Evolutionary conservation across 1,140 invertebrate species (phyloP), one percentile per base, ranked within the genome.

Genomic region (Papilio glaucus): DNA sequence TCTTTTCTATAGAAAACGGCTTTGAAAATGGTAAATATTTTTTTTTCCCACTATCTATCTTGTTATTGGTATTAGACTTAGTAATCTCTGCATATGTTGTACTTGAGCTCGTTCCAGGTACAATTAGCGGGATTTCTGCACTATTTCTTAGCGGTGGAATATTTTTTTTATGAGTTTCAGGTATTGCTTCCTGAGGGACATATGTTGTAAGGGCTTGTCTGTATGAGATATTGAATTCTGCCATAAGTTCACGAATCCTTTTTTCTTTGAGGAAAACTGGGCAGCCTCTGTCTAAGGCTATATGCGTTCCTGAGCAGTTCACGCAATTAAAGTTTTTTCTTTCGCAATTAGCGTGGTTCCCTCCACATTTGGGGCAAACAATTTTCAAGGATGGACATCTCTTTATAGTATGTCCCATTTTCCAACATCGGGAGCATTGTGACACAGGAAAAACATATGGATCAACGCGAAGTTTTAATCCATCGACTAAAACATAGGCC

Each of bases 401-500:
- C 6, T 18, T 18, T 18, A 18, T 9, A 49, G 42, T 49, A 18
- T 49, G 42, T 4, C 42, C 42, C n/a, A 49, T 18, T 15, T 15
- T 15, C 42, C 42, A 42, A 42, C 41, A 42, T 2, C 13, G 41
- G 4, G 41, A 42, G 41, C 41, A 42, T 13, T 42, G 41, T 4
- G 41, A n/a, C n/a, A 42, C 41, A 42, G 41, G 41, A 5, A 42
- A 42, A n/a, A 42, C 41, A 42, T 42, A 42, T n/a, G 41, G 41
- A 42, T 41, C 39, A 10, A 41, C 39, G 39, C 39, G 39, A 41
- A 41, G 13, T 12, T 41, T 41, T 41, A 41, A 41, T 12, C 39
- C 39, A 12, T 41, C 39, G 13, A 41, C 9, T 9, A 41, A 12
- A 10, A 41, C 39, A 41, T 41, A 41, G 39, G 39, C 39, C 0